phyloP scores from a whole-genome alignment of 2,113 vertebrate species.

The Sceloporus tristichus region DNA sequence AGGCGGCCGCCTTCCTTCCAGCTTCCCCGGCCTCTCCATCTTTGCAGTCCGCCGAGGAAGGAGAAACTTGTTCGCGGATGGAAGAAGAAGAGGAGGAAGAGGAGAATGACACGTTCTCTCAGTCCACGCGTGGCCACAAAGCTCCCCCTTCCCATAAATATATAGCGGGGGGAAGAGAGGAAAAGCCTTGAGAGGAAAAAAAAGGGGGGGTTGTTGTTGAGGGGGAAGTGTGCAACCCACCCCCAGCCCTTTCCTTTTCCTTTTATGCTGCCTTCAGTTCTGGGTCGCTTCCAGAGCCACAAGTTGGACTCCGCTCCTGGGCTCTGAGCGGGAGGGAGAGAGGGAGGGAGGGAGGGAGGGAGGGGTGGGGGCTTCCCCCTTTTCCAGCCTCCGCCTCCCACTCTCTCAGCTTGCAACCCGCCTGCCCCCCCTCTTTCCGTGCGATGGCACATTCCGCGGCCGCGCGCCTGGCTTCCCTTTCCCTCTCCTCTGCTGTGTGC shows the following conservation, averaged over 20 bases:
- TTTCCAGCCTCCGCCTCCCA: slow-evolving; percentile 2
- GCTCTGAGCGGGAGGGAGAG: background rate
- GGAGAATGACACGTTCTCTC: slow-evolving; percentile 9
- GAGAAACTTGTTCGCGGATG: slow-evolving; percentile 71
- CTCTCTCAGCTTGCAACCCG: slow-evolving; percentile 56
- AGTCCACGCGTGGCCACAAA: background rate
- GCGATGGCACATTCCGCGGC: slow-evolving; percentile 46
- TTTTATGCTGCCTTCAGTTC: slow-evolving; percentile 50
- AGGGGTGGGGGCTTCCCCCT: background rate
- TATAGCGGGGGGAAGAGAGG: background rate
- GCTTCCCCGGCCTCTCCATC: slow-evolving; percentile 65
- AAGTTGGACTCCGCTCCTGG: slow-evolving; percentile 69
- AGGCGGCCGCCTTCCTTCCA: slow-evolving; percentile 48
- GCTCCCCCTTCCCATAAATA: background rate
- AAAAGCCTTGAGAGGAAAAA: too few relatives aligned
- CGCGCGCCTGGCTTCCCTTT: slow-evolving; percentile 39
- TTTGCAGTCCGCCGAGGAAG: slow-evolving; percentile 45
- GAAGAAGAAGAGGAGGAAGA: slow-evolving; percentile 16
- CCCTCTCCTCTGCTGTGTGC: too few relatives aligned
- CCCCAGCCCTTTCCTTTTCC: background rate
- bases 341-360: too few relatives aligned
- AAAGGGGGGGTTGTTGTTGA: background rate
- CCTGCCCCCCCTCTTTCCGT: slow-evolving; percentile 54
- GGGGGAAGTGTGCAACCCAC: background rate
- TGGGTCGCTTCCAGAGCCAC: slow-evolving; percentile 57